A percentile compares a stretch with the other conserved stretches of the same genome.
Evolutionary conservation across 2,888 invertebrate genomes (phyloP).

Genomic region (Actias luna): DNA sequence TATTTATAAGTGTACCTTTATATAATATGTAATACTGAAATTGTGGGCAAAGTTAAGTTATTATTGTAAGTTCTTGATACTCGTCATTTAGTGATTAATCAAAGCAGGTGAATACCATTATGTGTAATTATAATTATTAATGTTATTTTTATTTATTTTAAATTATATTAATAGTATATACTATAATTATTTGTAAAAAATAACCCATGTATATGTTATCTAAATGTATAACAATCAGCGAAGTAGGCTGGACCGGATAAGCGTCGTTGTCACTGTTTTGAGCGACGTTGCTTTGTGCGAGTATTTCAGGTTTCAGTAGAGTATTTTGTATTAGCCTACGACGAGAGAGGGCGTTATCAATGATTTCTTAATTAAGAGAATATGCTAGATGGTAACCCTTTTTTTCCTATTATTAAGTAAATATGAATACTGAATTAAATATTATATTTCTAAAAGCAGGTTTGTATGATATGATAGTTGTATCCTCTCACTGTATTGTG

Average conservation of each 20-base stretch:
- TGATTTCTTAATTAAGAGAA: constrained; percentile 12
- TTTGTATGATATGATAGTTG: too few species aligned
- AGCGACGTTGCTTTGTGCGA: constrained; percentile 24
- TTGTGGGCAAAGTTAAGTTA: too few species aligned
- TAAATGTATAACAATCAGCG: neutral
- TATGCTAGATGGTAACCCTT: too few species aligned
- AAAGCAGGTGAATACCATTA: neutral
- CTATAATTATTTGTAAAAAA: neutral
- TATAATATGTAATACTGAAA: too few species aligned
- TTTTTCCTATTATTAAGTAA: too few species aligned
- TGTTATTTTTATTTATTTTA: neutral
- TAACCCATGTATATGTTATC: neutral
- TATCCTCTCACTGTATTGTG: too few species aligned
- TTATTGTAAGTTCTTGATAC: too few species aligned
- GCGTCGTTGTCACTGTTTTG: constrained; percentile 19
- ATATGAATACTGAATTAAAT: too few species aligned
- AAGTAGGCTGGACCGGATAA: neutral
- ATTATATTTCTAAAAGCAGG: too few species aligned
- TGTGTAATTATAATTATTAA: neutral
- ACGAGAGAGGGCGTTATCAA: constrained; percentile 51
- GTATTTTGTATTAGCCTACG: constrained; percentile 38
- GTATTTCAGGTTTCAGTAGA: constrained; percentile 55
- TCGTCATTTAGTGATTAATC: neutral
- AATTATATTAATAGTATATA: neutral
- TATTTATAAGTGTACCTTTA: too few species aligned